These are phyloP conservation scores for Oryzias woworae DNA, from an alignment of 2,113 vertebrate species.

Conservation along the genomic window DNA sequence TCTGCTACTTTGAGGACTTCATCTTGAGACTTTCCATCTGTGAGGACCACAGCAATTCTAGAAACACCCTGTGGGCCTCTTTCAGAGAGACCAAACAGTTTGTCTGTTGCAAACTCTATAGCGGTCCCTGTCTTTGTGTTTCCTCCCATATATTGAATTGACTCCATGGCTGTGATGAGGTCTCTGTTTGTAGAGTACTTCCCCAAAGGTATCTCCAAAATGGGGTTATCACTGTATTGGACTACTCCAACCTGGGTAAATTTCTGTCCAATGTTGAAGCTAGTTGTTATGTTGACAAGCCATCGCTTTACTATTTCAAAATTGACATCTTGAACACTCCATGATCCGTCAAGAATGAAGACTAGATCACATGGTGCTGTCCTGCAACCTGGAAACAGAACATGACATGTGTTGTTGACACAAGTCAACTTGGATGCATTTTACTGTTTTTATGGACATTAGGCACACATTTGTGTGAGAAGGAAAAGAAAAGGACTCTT, in stretches of 20 bases:
- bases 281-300: conserved; percentile 93
- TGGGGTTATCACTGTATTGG: conserved; percentile 92
- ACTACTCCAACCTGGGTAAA: conserved; percentile 96
- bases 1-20: conserved; percentile 89
- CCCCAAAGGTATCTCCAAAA: conserved; percentile 91
- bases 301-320: conserved; percentile 97
- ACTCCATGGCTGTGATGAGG: conserved; percentile 84
- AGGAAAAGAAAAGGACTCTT: conserved; percentile 76
- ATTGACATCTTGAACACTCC: conserved; percentile 93
- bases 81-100: conserved; percentile 90
- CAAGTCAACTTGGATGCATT: conserved; percentile 1
- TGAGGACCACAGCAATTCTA: conserved; percentile 93
- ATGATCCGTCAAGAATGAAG: conserved; percentile 96
- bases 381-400: conserved; percentile 85
- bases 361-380: conserved; percentile 93
- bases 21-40: conserved; percentile 96
- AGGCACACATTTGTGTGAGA: neutral
- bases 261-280: conserved; percentile 93
- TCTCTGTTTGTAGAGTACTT: conserved; percentile 80
- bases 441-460: neutral
- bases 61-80: conserved; percentile 83
- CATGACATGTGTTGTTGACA: no score
- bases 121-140: conserved; percentile 94
- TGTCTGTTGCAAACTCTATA: conserved; percentile 90
- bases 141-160: conserved; percentile 91